phyloP scores from a whole-genome alignment of 2,888 invertebrate genomes.

The Nowickia ferox region DNA sequence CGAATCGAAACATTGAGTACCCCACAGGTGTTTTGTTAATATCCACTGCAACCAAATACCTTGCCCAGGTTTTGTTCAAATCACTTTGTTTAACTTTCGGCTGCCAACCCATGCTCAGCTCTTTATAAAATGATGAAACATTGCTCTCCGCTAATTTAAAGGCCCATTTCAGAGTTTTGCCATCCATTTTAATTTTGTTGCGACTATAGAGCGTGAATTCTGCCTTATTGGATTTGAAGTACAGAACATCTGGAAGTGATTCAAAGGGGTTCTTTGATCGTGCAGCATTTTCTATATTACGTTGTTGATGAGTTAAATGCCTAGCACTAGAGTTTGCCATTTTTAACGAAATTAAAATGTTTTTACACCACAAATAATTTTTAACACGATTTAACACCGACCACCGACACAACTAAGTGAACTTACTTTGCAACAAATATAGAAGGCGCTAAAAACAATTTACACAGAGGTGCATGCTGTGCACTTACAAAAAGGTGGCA shows the following conservation, averaged over 20 bases:
- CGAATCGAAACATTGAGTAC: conserved; percentile 90
- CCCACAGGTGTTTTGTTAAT: conserved; percentile 85
- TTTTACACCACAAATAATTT: neutral
- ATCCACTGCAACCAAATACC: conserved; percentile 85
- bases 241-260: conserved; percentile 75
- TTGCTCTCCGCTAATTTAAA: conserved; percentile 82
- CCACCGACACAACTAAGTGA: neutral
- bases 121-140: conserved; percentile 80
- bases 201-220: conserved; percentile 79
- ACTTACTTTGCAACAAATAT: conserved; percentile 6
- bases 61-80: conserved; percentile 86
- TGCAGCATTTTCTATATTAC: conserved; percentile 80
- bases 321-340: conserved; percentile 78
- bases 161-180: conserved; percentile 81
- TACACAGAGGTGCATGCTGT: conserved; percentile 17
- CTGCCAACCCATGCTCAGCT: conserved; percentile 86
- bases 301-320: conserved; percentile 79
- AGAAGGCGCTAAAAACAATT: conserved; percentile 61
- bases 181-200: conserved; percentile 79
- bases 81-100: conserved; percentile 86
- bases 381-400: neutral
- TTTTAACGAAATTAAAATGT: conserved; percentile 6
- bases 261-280: conserved; percentile 81
- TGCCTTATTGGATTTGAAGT: conserved; percentile 73
- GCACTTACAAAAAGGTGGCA: neutral